These are phyloP conservation scores for Venustoraphidia nigricollis DNA, from an alignment of 2,888 invertebrate species.

Conservation along the genomic window DNA sequence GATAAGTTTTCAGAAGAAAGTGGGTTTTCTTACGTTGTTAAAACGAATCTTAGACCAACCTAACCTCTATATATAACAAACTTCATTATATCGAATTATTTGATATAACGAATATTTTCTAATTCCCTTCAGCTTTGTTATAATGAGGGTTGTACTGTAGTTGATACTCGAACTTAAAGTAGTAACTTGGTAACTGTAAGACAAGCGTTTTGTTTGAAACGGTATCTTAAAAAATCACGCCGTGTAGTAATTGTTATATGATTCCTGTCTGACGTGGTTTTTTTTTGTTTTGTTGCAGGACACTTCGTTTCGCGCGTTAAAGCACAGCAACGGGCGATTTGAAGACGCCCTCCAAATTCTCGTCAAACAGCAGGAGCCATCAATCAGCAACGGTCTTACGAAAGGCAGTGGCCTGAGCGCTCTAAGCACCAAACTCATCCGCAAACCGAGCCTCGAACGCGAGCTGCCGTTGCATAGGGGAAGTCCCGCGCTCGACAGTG, in stretches of 20 bases:
- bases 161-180: too few species aligned
- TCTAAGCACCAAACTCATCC: constrained; percentile 56
- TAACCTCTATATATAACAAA: too few species aligned
- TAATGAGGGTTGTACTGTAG: too few species aligned
- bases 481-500: constrained; percentile 77
- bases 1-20: too few species aligned
- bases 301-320: constrained; percentile 49
- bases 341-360: constrained; percentile 55
- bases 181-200: too few species aligned
- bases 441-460: constrained; percentile 79
- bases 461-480: constrained; percentile 62
- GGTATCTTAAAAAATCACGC: too few species aligned
- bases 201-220: too few species aligned
- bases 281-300: constrained; percentile 36
- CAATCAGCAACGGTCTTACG: constrained; percentile 36
- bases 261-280: constrained; percentile 3
- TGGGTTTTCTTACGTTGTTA: too few species aligned
- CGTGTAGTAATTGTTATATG: not conserved
- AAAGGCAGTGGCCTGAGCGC: constrained; percentile 36
- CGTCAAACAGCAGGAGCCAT: constrained; percentile 40
- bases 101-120: too few species aligned
- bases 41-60: too few species aligned
- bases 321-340: constrained; percentile 50
- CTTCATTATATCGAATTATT: too few species aligned
- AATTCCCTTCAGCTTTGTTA: too few species aligned